Evolutionary conservation across 1,140 invertebrate species (phyloP).

Genomic region (Wiebesia pumilae): DNA sequence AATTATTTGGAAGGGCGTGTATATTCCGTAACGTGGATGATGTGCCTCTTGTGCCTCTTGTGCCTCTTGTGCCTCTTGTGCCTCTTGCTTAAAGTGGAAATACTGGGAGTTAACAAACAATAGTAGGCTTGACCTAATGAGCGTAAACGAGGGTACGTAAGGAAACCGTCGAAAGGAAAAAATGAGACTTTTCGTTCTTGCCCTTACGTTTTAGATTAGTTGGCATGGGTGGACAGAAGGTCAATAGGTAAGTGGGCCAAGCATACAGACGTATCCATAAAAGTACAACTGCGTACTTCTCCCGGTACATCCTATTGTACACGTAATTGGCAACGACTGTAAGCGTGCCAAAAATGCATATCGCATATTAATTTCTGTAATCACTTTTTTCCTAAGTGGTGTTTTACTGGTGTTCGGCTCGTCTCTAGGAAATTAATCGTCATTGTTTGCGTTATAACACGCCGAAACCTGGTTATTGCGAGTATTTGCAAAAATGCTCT

Average conservation of each 20-base stretch:
- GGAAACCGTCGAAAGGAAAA: neutral
- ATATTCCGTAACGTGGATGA: neutral
- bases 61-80: no score
- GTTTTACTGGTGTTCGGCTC: no score
- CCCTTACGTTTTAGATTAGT: neutral
- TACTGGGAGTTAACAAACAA: neutral
- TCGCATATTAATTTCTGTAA: neutral
- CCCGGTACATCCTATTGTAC: neutral
- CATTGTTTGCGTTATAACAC: no score
- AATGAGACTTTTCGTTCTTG: neutral
- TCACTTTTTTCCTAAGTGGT: no score
- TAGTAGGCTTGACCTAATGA: neutral
- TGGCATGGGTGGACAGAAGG: slow-evolving; percentile 50
- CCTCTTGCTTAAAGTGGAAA: neutral
- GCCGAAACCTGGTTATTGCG: no score
- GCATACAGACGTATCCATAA: slow-evolving; percentile 44
- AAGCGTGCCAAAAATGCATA: neutral
- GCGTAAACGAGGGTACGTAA: neutral
- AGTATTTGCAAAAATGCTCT: no score
- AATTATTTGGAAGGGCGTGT: neutral
- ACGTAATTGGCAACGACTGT: neutral
- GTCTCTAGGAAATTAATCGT: no score
- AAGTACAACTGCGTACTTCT: slow-evolving; percentile 27
- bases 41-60: no score
- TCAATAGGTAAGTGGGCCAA: slow-evolving; percentile 66